Conservation (phyloP, 2,797 vertebrate species). For the Melanotaenia trifasciata region DNA sequence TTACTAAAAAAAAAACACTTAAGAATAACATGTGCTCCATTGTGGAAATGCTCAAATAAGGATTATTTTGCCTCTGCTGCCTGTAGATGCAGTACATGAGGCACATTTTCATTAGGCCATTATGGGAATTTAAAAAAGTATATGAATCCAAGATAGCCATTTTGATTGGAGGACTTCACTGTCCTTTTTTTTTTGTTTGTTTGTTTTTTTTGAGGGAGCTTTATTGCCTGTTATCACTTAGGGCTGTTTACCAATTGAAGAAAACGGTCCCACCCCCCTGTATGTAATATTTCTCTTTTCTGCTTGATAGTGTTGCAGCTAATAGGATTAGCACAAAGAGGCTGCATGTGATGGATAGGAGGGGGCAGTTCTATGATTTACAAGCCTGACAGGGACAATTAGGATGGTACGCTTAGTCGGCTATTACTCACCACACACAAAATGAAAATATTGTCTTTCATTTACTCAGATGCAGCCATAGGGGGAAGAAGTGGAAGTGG, state of each 20-base stretch:
- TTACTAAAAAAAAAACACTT: background rate
- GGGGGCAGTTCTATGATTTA: constrained; percentile 75
- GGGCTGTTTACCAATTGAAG: constrained; percentile 26
- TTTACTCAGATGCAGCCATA: constrained; percentile 55
- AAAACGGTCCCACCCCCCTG: constrained; percentile 18
- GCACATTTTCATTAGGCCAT: no score
- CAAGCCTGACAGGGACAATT: constrained; percentile 84
- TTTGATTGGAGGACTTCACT: background rate
- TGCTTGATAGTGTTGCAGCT: constrained; percentile 58
- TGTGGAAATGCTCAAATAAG: no score
- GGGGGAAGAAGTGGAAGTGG: constrained; percentile 36
- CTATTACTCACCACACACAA: constrained; percentile 78
- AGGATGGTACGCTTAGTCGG: constrained; percentile 71
- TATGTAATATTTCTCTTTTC: constrained; percentile 39
- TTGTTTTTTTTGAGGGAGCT: background rate
- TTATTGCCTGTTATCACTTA: constrained; percentile 24
- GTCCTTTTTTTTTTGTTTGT: background rate
- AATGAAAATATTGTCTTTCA: constrained; percentile 65
- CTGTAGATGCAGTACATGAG: no score
- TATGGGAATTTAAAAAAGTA: no score
- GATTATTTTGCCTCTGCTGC: no score
- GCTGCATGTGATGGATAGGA: constrained; percentile 69
- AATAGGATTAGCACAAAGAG: constrained; percentile 77
- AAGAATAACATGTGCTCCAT: no score
- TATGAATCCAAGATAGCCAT: background rate